Percentiles rank a stretch among this genome's conserved stretches.
Evolutionary conservation across 2,888 invertebrate genomes (phyloP).

Genomic region (Apodemia hepburni): DNA sequence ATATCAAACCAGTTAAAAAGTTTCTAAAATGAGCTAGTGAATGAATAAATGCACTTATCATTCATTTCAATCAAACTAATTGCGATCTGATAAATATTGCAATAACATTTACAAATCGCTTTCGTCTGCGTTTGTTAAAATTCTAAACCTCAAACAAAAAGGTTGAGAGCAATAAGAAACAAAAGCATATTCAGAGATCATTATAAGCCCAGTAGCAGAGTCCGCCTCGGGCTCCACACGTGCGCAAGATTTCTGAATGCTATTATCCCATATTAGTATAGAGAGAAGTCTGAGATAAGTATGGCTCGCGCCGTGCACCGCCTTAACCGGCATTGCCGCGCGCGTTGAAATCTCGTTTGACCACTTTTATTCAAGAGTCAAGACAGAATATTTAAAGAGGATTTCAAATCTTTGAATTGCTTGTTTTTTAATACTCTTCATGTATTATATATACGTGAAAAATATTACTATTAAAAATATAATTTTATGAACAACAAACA

Average conservation of each 20-base stretch:
- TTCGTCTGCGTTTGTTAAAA: conserved; percentile 21
- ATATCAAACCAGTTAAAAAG: not conserved
- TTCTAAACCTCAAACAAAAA: conserved; percentile 29
- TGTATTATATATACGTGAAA: not conserved
- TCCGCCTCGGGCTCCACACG: conserved; percentile 61
- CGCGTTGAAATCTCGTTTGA: conserved; percentile 48
- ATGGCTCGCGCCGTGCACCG: conserved; percentile 34
- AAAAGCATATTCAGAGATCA: conserved; percentile 52
- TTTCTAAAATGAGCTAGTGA: not conserved
- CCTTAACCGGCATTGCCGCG: conserved; percentile 31
- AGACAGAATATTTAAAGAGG: conserved; percentile 34
- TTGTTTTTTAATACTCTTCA: conserved; percentile 30
- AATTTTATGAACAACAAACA: not conserved
- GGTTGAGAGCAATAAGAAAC: conserved; percentile 41
- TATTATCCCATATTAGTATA: conserved; percentile 35
- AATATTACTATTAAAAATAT: not conserved
- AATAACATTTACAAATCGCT: conserved; percentile 8
- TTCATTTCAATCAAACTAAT: not conserved
- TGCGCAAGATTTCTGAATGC: conserved; percentile 48
- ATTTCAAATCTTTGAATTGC: conserved; percentile 42
- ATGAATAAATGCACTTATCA: not conserved
- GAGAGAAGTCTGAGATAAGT: conserved; percentile 27
- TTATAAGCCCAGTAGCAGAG: conserved; percentile 65
- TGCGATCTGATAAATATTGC: conserved; percentile 6
- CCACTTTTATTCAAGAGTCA: conserved; percentile 56